These are phyloP conservation scores for Okamejei kenojei DNA, from an alignment of 2,797 vertebrate species.

Conservation along the genomic window DNA sequence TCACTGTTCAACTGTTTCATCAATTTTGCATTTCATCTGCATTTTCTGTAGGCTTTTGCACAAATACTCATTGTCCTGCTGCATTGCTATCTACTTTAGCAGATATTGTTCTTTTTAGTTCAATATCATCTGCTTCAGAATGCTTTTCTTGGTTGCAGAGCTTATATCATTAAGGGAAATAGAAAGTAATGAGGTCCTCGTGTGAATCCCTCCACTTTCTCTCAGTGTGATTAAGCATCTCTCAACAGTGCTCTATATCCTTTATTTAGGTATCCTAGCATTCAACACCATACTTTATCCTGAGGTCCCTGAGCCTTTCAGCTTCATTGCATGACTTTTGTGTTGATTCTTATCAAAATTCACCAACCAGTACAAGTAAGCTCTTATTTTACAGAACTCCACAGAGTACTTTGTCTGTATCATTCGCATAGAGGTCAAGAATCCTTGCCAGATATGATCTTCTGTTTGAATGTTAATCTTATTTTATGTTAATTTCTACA, in stretches of 20 bases:
- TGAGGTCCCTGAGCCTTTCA: not conserved
- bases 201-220: not conserved
- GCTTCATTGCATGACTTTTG: not conserved
- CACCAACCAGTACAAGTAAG: not conserved
- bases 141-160: not conserved
- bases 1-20: not conserved
- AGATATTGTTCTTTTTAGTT: not conserved
- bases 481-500: not conserved
- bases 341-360: not conserved
- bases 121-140: not conserved
- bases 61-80: not conserved
- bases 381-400: not conserved
- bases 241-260: not conserved
- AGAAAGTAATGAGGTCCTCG: not conserved
- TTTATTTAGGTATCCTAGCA: not conserved
- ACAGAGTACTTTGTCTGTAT: not conserved
- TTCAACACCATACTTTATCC: not conserved
- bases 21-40: not conserved
- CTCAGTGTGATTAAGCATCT: not conserved
- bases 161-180: not conserved
- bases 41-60: not conserved
- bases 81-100: too few species aligned
- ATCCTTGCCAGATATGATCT: not conserved
- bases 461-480: not conserved
- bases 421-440: not conserved